Evolutionary conservation across 92 coral and sea anemone species (phyloP).

Genomic region (Plumapathes pennacea): DNA sequence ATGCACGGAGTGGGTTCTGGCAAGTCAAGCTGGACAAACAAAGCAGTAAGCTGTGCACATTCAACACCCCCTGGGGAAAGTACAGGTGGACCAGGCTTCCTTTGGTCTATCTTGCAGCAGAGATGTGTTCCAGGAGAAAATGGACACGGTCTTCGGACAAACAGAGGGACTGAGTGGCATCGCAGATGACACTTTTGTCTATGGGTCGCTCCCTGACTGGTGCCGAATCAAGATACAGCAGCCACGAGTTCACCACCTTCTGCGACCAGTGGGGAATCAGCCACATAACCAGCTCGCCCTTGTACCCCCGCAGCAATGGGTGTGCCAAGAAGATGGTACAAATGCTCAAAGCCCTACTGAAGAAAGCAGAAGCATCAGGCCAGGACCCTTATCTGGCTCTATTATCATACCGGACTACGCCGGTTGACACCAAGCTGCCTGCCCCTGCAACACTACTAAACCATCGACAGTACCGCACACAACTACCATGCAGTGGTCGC

Average conservation of each 20-base stretch:
- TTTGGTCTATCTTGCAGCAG: slow-evolving; percentile 39
- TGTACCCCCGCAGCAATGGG: slow-evolving; percentile 29
- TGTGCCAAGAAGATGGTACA: no score
- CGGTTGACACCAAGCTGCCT: no score
- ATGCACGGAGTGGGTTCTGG: slow-evolving; percentile 61
- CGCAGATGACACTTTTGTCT: slow-evolving; percentile 61
- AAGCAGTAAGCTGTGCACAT: slow-evolving; percentile 53
- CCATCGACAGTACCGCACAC: slow-evolving; percentile 14
- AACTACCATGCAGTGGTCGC: no score
- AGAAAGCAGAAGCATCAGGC: no score
- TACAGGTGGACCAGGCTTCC: slow-evolving; percentile 49
- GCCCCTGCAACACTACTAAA: no score
- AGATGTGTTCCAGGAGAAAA: slow-evolving; percentile 51
- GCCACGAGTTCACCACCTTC: slow-evolving; percentile 14
- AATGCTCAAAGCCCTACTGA: no score
- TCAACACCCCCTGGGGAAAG: slow-evolving; percentile 66
- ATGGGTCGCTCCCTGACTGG: no score
- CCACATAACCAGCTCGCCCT: slow-evolving; percentile 32
- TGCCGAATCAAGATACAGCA: no score
- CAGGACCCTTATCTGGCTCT: no score
- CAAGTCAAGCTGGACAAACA: slow-evolving; percentile 41
- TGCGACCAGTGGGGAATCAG: slow-evolving; percentile 15
- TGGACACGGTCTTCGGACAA: slow-evolving; percentile 44
- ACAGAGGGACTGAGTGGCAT: slow-evolving; percentile 45
- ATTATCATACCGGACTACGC: no score